Evolutionary conservation across 2,113 vertebrate species (phyloP), one percentile per base, ranked within the genome.

Genomic region (Rostratula benghalensis): DNA sequence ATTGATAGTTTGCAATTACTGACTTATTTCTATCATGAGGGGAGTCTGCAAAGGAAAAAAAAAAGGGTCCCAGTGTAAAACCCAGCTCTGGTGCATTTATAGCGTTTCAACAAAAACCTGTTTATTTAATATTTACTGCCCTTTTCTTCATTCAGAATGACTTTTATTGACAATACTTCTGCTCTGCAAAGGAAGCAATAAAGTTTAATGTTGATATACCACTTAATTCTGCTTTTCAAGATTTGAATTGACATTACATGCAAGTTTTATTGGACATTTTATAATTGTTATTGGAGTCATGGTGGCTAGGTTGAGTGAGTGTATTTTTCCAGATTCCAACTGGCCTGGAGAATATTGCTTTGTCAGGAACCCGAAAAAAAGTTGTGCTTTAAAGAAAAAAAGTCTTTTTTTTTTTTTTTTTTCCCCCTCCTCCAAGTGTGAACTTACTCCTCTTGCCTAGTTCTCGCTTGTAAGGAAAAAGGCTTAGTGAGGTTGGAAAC

Each of bases 201-300:
- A 97, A 98, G 95, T 98, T 98, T 97, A 97, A 97, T 97, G 97
- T 97, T 97, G 97, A 97, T 98, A 97, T 45, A 93, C 98, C 97
- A 98, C 97, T 98, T 98, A 97, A 97, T 97, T 97, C 95, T 96
- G 96, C 95, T 94, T 97, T 97, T 98, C 97, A 97, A 97, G 97
- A 98, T 97, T 97, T 90, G 97, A 97, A 96, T 97, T 97, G 97
- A 98, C 97, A 97, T 97, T 97, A 95, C 96, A 96, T 95, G 93
- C 96, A 77, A 92, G 94, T 96, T 97, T 97, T 98, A 97, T 96
- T 96, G 95, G 96, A 96, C 95, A 96, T 97, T 98, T 98, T 97
- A 98, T 97, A 97, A 98, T 97, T 97, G 98, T 98, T 98, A 97
- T 97, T 98, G 97, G 97, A 98, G 97, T 98, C 98, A 78, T 87